phyloP scores from a whole-genome alignment of 2,888 invertebrate genomes.

The Caenorhabditis sinica region DNA sequence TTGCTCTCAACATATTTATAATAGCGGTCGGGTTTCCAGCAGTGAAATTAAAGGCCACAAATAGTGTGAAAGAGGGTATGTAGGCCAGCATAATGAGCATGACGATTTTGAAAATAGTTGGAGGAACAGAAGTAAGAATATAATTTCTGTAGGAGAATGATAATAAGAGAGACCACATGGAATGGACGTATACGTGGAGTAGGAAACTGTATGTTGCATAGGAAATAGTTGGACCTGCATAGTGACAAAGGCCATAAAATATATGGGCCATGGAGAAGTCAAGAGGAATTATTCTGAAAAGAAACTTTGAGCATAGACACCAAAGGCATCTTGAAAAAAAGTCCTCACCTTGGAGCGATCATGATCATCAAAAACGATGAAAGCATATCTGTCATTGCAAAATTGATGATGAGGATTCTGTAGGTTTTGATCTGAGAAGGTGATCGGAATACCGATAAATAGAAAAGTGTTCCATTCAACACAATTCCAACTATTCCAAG shows the following conservation, averaged over 20 bases:
- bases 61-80: conserved; percentile 44
- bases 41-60: conserved; percentile 42
- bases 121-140: conserved; percentile 29
- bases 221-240: neutral
- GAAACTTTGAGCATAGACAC: neutral
- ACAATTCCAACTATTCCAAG: conserved; percentile 39
- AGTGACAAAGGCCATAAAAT: conserved; percentile 50
- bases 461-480: conserved; percentile 37
- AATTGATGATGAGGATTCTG: conserved; percentile 52
- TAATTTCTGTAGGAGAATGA: conserved; percentile 52
- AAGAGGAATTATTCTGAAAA: conserved; percentile 51
- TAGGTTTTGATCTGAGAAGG: conserved; percentile 53
- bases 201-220: conserved; percentile 42
- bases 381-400: conserved; percentile 49
- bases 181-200: conserved; percentile 51
- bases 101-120: conserved; percentile 20
- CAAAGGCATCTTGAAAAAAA: neutral
- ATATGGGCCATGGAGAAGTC: conserved; percentile 49
- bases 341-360: conserved; percentile 34
- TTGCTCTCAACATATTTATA: conserved; percentile 8
- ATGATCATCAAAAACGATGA: conserved; percentile 42
- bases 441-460: conserved; percentile 42
- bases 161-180: conserved; percentile 46
- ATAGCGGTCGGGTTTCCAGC: conserved; percentile 36
- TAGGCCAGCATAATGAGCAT: conserved; percentile 14